Evolutionary conservation across 2,113 vertebrate genomes (phyloP).

Genomic region (Alaudala cheleensis): DNA sequence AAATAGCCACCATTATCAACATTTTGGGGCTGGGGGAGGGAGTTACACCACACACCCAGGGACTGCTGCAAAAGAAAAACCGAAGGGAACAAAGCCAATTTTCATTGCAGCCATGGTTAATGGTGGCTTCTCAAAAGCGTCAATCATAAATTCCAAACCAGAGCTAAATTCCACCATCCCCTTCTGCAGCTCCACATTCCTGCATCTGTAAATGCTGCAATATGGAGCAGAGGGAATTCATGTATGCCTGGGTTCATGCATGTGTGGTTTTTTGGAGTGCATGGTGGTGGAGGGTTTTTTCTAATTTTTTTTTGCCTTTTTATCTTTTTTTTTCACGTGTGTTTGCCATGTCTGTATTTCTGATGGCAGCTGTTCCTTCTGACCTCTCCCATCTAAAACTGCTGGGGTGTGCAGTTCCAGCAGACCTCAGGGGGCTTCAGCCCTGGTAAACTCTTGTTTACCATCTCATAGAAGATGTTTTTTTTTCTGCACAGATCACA

Average conservation of each 20-base stretch:
- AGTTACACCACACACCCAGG: not conserved
- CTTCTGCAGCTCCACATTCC: not conserved
- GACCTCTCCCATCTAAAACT: slow-evolving; percentile 27
- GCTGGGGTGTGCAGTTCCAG: slow-evolving; percentile 6
- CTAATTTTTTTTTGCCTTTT: not conserved
- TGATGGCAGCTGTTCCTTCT: slow-evolving; percentile 25
- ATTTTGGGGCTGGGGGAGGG: slow-evolving; percentile 21
- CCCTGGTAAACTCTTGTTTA: slow-evolving; percentile 9
- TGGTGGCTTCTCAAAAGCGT: not conserved
- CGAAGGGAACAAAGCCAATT: slow-evolving; percentile 56
- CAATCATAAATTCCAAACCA: slow-evolving; percentile 40
- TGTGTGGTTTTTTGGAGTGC: not conserved
- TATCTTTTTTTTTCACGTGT: not conserved
- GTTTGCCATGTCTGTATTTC: slow-evolving; percentile 22
- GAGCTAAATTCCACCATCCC: not conserved
- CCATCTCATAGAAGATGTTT: not conserved
- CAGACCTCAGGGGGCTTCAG: not conserved
- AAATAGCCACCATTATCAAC: slow-evolving; percentile 28
- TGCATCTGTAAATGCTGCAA: not conserved
- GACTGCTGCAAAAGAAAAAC: slow-evolving; percentile 17
- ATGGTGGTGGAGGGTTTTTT: not conserved
- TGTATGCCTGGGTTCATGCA: not conserved
- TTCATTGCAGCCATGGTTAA: slow-evolving; percentile 7
- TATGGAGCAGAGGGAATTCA: not conserved
- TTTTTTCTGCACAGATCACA: not conserved